Evolutionary conservation across 37 sponge, comb jelly and placozoan genomes (phyloP).

Genomic region (Oscarella lobularis): DNA sequence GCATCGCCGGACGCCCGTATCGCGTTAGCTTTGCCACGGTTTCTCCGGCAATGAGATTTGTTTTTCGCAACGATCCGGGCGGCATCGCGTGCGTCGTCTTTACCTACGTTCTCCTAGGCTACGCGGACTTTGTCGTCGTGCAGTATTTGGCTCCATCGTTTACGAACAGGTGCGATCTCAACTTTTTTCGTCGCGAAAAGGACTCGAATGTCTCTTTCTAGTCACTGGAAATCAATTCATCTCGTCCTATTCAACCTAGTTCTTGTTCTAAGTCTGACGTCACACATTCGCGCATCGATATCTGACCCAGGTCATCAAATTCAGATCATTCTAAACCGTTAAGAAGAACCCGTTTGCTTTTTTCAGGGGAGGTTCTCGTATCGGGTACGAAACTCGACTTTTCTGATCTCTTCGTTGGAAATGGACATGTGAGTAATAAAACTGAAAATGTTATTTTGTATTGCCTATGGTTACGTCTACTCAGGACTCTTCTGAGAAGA

Average conservation of each 20-base stretch:
- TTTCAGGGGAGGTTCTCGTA: constrained; percentile 56
- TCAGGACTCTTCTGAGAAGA: no score
- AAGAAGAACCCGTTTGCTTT: no score
- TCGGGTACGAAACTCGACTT: constrained; percentile 64
- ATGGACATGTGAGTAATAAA: no score
- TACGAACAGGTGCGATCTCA: constrained; percentile 24
- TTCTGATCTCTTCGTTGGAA: constrained; percentile 15
- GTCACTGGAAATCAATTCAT: constrained; percentile 11
- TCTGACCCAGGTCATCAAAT: constrained; percentile 46
- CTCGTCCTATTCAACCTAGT: constrained; percentile 38
- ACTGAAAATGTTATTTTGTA: no score
- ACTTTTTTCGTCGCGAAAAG: no score
- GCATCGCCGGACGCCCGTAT: no score
- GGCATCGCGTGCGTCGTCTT: constrained; percentile 83
- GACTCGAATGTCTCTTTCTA: constrained; percentile 7
- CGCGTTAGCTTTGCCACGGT: no score
- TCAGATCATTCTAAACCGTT: no score
- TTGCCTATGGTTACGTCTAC: no score
- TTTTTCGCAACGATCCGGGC: constrained; percentile 55
- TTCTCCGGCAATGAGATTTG: not conserved
- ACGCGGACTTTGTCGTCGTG: constrained; percentile 72
- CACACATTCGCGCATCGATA: constrained; percentile 44
- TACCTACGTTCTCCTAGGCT: constrained; percentile 75
- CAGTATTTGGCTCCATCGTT: constrained; percentile 58
- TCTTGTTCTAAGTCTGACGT: constrained; percentile 18